These are phyloP conservation scores for Brachyalestes nurse DNA, from an alignment of 2,797 vertebrate species.

Conservation along the genomic window DNA sequence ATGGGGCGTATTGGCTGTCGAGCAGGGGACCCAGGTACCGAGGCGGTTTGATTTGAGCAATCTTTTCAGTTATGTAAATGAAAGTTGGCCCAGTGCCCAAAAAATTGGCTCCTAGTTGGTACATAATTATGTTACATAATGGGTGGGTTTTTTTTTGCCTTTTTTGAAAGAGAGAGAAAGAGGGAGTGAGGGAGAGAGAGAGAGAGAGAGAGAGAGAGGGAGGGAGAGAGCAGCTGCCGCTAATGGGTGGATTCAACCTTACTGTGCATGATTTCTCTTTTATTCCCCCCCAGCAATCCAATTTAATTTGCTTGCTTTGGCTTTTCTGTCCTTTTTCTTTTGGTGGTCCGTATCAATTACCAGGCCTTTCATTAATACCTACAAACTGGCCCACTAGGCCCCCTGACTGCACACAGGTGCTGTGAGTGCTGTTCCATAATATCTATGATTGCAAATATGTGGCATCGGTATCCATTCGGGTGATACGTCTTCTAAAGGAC, in stretches of 20 bases:
- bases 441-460: slow-evolving; percentile 14
- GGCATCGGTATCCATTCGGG: too few relatives aligned
- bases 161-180: too few relatives aligned
- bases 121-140: slow-evolving; percentile 78
- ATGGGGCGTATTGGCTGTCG: background rate
- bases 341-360: background rate
- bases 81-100: slow-evolving; percentile 73
- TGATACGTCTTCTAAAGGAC: background rate
- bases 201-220: slow-evolving; percentile 7
- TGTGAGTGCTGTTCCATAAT: background rate
- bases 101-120: slow-evolving; percentile 75
- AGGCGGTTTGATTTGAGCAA: slow-evolving; percentile 60
- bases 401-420: background rate
- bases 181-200: too few relatives aligned
- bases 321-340: background rate
- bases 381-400: background rate
- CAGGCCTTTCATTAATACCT: background rate
- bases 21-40: slow-evolving; percentile 43
- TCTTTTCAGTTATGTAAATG: slow-evolving; percentile 73
- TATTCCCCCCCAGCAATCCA: background rate
- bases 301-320: slow-evolving; percentile 3
- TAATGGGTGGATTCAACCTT: slow-evolving; percentile 17
- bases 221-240: background rate
- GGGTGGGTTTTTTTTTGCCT: slow-evolving; percentile 54
- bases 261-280: slow-evolving; percentile 12